Evolutionary conservation across 2,797 vertebrate genomes (phyloP), one percentile per base, ranked within the genome.

Genomic region (Ctenopoma multispine): DNA sequence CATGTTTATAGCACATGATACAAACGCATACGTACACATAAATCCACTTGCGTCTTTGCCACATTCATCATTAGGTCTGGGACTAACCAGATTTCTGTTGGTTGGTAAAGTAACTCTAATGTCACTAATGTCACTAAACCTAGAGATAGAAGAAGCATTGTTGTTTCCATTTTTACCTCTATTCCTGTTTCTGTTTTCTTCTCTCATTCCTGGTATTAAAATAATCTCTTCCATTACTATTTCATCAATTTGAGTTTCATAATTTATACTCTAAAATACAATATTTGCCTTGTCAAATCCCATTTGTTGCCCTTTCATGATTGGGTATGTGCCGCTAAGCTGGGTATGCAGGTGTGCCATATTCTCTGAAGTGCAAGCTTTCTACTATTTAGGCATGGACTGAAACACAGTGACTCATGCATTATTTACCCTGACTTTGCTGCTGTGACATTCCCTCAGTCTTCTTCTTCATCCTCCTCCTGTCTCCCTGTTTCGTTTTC

Each of bases 361-460:
- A 69, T 38, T 57, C 3, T 54, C 38, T 29, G 36, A 18, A 60
- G 12, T 50, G 21, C 48, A 36, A 31, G 38, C 46, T 17, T 36
- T 34, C n/a, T 49, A 4, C 34, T 61, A 24, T 81, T 66, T 17
- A 54, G 56, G 55, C 61, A 34, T 12, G 9, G 64, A 51, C 38
- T 72, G 24, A 64, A 74, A 79, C 77, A 86, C 21, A 38, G 61
- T 7, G 6, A 31, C 76, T 86, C 79, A 85, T 85, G 75, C 44
- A 59, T 86, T 84, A 85, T 84, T 89, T 82, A 86, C 71, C 71
- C 62, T n/a, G 62, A 69, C 49, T 69, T 31, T 65, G 53, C 63
- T 69, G 69, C 74, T 69, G 47, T 29, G 14, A 71, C 61, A 69
- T 67, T 59, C 49, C 53, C 62, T 63, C 57, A 64, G 38, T 80